Evolutionary conservation across 1,140 invertebrate genomes (phyloP).

Genomic region (Lordiphosa mommai): DNA sequence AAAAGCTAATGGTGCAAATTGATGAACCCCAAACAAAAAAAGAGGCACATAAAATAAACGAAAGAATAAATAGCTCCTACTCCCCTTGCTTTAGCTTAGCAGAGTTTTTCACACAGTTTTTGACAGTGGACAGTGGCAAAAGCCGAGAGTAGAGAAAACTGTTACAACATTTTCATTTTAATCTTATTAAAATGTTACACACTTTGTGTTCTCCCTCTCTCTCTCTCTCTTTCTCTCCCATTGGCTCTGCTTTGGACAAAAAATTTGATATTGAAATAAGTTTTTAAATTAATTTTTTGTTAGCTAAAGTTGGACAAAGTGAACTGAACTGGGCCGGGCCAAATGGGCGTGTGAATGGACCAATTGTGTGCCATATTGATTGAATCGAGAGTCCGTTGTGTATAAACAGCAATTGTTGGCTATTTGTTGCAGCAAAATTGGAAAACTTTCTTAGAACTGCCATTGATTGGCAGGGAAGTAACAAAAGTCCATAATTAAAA

Average conservation of each 20-base stretch:
- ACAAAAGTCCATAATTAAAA: conserved; percentile 61
- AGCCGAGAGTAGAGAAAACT: conserved; percentile 37
- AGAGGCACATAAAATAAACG: neutral
- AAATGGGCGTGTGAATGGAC: conserved; percentile 75
- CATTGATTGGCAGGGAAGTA: conserved; percentile 37
- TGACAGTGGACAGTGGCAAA: conserved; percentile 6
- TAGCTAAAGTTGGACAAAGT: conserved; percentile 59
- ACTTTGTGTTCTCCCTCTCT: conserved; percentile 13
- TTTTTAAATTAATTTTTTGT: conserved; percentile 78
- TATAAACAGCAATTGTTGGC: conserved; percentile 66
- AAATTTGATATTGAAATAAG: conserved; percentile 73
- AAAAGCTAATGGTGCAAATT: conserved; percentile 9
- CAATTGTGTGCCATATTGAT: conserved; percentile 73
- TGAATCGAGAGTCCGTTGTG: conserved; percentile 47
- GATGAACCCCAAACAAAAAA: neutral
- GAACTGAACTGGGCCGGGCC: conserved; percentile 26
- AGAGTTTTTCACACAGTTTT: conserved; percentile 39
- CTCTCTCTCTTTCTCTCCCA: neutral
- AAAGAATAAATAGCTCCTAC: neutral
- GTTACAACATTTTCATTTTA: conserved; percentile 76
- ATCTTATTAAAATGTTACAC: conserved; percentile 75
- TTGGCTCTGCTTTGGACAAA: conserved; percentile 19
- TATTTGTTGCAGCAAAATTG: conserved; percentile 76
- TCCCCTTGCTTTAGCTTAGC: conserved; percentile 3
- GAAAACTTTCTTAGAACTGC: conserved; percentile 60